These are phyloP conservation scores for Naso thynnoides DNA, from an alignment of 2,797 vertebrate genomes.

Conservation along the genomic window DNA sequence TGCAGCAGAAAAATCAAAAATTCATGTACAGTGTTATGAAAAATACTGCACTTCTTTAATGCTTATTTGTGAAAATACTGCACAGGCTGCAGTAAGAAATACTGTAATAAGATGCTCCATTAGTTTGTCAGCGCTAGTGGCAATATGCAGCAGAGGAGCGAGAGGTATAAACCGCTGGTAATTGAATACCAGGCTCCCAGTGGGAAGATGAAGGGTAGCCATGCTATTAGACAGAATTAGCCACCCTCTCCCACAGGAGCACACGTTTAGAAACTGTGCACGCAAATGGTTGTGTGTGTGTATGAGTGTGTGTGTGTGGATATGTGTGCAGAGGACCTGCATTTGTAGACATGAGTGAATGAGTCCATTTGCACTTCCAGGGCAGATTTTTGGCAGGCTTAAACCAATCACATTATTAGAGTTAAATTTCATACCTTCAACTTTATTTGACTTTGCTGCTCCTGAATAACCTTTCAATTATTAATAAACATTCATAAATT, in stretches of 20 bases:
- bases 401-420: slow-evolving; percentile 29
- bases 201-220: slow-evolving; percentile 79
- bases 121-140: slow-evolving; percentile 71
- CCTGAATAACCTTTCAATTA: slow-evolving; percentile 36
- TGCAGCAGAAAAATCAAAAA: slow-evolving; percentile 8
- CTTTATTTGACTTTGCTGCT: slow-evolving; percentile 35
- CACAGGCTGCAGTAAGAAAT: slow-evolving; percentile 41
- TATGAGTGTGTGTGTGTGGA: slow-evolving; percentile 11
- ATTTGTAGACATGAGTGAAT: slow-evolving; percentile 19
- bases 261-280: slow-evolving; percentile 55
- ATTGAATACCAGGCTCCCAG: slow-evolving; percentile 77
- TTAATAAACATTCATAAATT: slow-evolving; percentile 52
- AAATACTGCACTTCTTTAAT: slow-evolving; percentile 20
- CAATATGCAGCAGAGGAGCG: slow-evolving; percentile 59
- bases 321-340: slow-evolving; percentile 24
- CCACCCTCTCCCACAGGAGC: slow-evolving; percentile 73
- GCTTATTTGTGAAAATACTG: slow-evolving; percentile 41
- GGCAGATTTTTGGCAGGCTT: slow-evolving; percentile 12
- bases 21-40: not conserved
- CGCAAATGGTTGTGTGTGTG: slow-evolving; percentile 25
- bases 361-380: slow-evolving; percentile 23
- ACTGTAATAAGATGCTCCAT: slow-evolving; percentile 69
- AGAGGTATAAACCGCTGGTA: slow-evolving; percentile 76
- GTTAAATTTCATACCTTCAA: slow-evolving; percentile 39
- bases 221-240: slow-evolving; percentile 81